Base-by-base conservation (phyloP, 1,140 invertebrate genomes). In the Diprion similis region DNA sequence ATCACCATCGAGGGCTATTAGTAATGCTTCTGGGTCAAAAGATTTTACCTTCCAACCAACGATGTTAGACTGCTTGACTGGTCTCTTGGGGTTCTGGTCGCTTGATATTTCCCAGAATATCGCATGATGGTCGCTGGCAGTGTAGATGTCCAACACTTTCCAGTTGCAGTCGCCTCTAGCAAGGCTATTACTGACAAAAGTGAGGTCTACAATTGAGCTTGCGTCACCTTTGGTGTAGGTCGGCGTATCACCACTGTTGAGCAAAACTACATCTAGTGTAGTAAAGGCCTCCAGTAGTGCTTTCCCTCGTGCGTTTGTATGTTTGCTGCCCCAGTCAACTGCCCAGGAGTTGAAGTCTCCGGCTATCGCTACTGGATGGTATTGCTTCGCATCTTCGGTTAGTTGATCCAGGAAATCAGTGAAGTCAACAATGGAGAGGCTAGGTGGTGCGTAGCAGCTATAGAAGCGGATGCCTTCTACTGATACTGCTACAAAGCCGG, bases 51-150 rank as follows among this genome's bases (percentile, higher is more conserved):
- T 78, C 73, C 75, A 76, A 51, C 73, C 67, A 11, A 70, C 6
- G 1, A 11, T 18, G 37, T 75, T 73, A 6, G 66, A n/a, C 64
- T 46, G 70, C 19, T n/a, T 59, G n/a, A 2, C 1, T 68, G 71
- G 47, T 66, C 10, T n/a, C 70, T 15, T 11, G 10, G 7, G 47
- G 0, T 47, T 65, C 17, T 3, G 8, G 15, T 10, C 45, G 68
- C 10, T 45, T 45, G 17, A 47, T 18, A 74, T 45, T 51, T 72
- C 65, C 46, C 71, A 75, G 0, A 71, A 59, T 10, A 76, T 74
- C 15, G 73, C 76, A 8, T 64, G 46, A 64, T 76, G 76, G 71
- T 79, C 74, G 51, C 78, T 76, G 8, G 3, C 15, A 2, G 71
- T 73, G 64, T 64, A 73, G 18, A 46, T 66, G 46, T 75, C 46